These are phyloP conservation scores for Balearica regulorum DNA, from an alignment of 2,797 vertebrate genomes.

Conservation along the genomic window DNA sequence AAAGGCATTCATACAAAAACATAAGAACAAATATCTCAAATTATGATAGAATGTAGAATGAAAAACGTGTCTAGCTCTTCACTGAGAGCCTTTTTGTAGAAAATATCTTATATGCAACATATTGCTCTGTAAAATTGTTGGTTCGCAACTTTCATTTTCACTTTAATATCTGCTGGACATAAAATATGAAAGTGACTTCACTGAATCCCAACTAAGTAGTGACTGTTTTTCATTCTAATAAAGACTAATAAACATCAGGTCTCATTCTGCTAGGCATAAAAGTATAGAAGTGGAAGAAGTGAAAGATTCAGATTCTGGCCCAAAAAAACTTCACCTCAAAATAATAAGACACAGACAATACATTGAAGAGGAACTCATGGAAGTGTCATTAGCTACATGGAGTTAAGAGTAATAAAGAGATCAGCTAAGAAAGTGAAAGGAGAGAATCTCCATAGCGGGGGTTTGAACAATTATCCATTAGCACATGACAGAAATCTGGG, in stretches of 20 bases:
- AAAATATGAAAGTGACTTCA: background rate
- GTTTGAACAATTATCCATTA: background rate
- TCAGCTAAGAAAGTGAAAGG: background rate
- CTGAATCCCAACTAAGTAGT: background rate
- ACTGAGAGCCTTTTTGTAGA: background rate
- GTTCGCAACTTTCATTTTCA: background rate
- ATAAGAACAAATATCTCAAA: background rate
- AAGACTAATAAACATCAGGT: background rate
- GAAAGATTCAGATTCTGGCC: background rate
- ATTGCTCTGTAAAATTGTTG: background rate
- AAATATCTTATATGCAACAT: background rate
- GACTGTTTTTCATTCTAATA: background rate
- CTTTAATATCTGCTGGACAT: background rate
- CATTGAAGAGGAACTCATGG: background rate
- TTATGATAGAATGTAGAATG: background rate
- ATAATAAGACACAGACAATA: background rate
- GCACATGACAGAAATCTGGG: background rate
- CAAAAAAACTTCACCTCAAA: background rate
- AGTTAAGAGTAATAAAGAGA: background rate
- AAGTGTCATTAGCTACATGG: background rate
- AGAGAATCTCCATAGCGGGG: background rate
- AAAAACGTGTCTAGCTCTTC: background rate
- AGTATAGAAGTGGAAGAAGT: background rate
- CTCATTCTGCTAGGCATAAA: background rate
- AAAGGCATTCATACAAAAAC: background rate